Base-by-base conservation (phyloP, 2,113 vertebrate genomes). In the Esox niger region DNA sequence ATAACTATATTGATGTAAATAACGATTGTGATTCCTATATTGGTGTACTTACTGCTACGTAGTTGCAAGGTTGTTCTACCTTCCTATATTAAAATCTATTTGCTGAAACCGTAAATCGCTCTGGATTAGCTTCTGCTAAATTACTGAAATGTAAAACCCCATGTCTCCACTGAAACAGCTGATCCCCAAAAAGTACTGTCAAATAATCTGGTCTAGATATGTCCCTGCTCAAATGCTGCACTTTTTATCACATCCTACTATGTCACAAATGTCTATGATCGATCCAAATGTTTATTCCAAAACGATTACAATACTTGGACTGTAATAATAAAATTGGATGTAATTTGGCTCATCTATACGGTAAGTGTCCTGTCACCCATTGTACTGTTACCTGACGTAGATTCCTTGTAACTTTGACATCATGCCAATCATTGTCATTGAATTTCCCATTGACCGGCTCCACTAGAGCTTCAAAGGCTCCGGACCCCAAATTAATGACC, bases 401-500 rank as follows among this genome's bases (percentile, higher is more conserved):
- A 93, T 98, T 99, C 94, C 96, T 93, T 90, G 96, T 98, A 91
- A 99, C 97, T 95, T 99, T 99, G 91, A 99, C 96, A 96, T 98
- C 97, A 94, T 99, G 97, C 97, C 97, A 99, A 94, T 95, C 95
- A 96, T 99, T 99, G 95, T 99, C 97, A 96, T 99, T 99, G 95
- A 99, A 99, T 92, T 99, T 99, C 89, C 97, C 97, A 92, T 98
- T 98, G 93, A 98, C 97, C 23, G 96, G 96, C 91, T 99, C 97
- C 95, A 99, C 96, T 90, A 99, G 94, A 32, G 97, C 96, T 94
- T 99, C 96, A 93, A 99, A 99, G 88, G 96, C 95, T 91, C 97
- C 96, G 84, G 97, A 99, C 90, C 97, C 97, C 94, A 99, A 94
- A 96, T 98, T 98, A 93, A 99, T 98, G 95, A 99, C 95, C 84